Percentiles rank a stretch among this genome's conserved stretches.
Evolutionary conservation across 2,888 invertebrate species (phyloP).

Genomic region (Heliconius hortense): DNA sequence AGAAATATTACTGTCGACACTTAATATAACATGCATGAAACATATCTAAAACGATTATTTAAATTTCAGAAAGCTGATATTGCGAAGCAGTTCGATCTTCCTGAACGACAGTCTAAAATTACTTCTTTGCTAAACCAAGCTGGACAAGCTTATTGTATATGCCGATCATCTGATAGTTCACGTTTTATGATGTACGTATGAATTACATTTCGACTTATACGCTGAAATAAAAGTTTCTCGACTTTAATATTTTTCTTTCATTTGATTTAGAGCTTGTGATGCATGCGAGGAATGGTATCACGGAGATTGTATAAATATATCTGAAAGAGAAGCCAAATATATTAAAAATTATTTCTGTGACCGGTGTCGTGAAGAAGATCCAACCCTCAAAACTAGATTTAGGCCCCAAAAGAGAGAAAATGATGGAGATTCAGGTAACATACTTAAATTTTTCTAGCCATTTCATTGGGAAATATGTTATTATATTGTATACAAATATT

Average conservation of each 20-base stretch:
- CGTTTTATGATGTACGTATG: slow-evolving; percentile 96
- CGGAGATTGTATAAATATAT: slow-evolving; percentile 97
- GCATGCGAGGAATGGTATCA: slow-evolving; percentile 99
- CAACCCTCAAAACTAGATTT: slow-evolving; percentile 85
- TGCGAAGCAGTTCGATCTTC: slow-evolving; percentile 92
- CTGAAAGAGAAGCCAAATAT: slow-evolving; percentile 94
- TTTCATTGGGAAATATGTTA: neutral
- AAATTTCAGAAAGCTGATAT: slow-evolving; percentile 90
- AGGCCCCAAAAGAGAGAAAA: slow-evolving; percentile 77
- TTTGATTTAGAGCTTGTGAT: slow-evolving; percentile 90
- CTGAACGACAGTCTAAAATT: slow-evolving; percentile 95
- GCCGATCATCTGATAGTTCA: slow-evolving; percentile 95
- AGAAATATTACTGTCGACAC: neutral
- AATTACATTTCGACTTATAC: neutral
- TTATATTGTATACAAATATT: slow-evolving; percentile 4
- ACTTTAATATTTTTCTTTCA: neutral
- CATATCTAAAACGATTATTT: neutral
- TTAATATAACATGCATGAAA: neutral
- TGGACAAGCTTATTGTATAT: slow-evolving; percentile 96
- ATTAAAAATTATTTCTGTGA: slow-evolving; percentile 97
- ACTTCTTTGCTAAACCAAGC: slow-evolving; percentile 93
- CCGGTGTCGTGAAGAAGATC: slow-evolving; percentile 91
- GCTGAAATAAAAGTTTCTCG: neutral
- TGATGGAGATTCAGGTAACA: slow-evolving; percentile 70
- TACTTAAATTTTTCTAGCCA: neutral